A percentile compares a stretch with the other conserved stretches of the same genome.
phyloP scores from a whole-genome alignment of 2,888 invertebrate genomes.

The Synergus umbraculus region DNA sequence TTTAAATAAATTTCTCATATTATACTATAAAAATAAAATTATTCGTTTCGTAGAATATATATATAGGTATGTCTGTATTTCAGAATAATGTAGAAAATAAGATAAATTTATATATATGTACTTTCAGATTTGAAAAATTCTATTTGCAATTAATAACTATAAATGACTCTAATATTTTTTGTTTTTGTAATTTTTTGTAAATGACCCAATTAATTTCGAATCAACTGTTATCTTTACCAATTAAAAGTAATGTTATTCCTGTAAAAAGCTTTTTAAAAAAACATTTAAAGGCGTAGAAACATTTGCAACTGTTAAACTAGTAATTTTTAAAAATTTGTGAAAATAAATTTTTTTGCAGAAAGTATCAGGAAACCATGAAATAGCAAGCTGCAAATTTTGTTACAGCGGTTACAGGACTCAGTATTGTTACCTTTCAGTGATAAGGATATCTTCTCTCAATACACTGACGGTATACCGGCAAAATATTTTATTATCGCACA shows the following conservation, averaged over 20 bases:
- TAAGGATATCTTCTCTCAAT: neutral
- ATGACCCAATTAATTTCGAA: no score
- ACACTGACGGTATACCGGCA: neutral
- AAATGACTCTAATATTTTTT: no score
- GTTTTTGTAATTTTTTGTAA: no score
- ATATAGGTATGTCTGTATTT: no score
- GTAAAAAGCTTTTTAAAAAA: neutral
- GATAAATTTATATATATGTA: no score
- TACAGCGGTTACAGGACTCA: neutral
- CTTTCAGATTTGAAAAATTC: no score
- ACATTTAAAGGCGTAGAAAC: neutral
- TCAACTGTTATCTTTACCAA: no score
- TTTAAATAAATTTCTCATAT: no score
- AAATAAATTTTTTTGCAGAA: neutral
- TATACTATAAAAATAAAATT: no score
- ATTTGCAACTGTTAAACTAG: neutral
- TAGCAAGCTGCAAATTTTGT: neutral
- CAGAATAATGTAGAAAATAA: no score
- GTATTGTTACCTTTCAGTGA: neutral
- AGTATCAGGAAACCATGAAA: neutral
- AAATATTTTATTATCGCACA: neutral
- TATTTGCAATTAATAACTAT: no score
- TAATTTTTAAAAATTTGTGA: neutral
- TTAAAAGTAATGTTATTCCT: neutral
- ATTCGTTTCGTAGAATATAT: no score